Conservation (phyloP, 2,888 invertebrate species). For the Octodonta nipae region DNA sequence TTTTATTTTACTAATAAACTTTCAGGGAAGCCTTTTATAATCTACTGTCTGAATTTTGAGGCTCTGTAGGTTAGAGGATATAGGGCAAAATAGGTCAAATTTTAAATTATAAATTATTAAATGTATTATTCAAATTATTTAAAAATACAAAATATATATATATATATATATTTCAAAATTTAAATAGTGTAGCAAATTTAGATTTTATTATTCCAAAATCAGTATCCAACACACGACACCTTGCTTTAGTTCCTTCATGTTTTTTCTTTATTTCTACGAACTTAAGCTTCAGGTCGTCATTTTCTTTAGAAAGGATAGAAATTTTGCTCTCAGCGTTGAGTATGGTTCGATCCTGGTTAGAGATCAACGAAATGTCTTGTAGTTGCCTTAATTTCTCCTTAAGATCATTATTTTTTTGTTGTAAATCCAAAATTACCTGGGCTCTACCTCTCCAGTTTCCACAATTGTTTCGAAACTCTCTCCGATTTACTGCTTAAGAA, state of each 20-base stretch:
- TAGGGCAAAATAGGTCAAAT: no score
- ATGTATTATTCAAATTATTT: no score
- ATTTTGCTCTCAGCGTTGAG: conserved; percentile 12
- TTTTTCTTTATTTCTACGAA: conserved; percentile 49
- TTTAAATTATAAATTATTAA: no score
- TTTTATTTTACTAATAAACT: no score
- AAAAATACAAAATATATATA: no score
- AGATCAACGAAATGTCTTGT: no score
- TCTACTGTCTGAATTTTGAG: no score
- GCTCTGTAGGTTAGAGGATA: no score
- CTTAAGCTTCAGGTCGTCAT: conserved; percentile 40
- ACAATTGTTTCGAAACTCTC: conserved; percentile 48
- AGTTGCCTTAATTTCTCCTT: conserved; percentile 46
- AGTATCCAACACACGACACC: conserved; percentile 54
- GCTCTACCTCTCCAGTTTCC: conserved; percentile 65
- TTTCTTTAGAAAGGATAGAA: conserved; percentile 42
- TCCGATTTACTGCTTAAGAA: conserved; percentile 62
- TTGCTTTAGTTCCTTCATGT: conserved; percentile 51
- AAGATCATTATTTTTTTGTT: conserved; percentile 53
- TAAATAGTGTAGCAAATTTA: no score
- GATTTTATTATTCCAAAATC: conserved; percentile 46
- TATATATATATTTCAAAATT: no score
- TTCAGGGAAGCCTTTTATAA: no score
- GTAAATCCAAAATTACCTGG: conserved; percentile 57
- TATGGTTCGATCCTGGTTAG: no score